phyloP scores from a whole-genome alignment of 2,113 vertebrate genomes.

The Lophius piscatorius region DNA sequence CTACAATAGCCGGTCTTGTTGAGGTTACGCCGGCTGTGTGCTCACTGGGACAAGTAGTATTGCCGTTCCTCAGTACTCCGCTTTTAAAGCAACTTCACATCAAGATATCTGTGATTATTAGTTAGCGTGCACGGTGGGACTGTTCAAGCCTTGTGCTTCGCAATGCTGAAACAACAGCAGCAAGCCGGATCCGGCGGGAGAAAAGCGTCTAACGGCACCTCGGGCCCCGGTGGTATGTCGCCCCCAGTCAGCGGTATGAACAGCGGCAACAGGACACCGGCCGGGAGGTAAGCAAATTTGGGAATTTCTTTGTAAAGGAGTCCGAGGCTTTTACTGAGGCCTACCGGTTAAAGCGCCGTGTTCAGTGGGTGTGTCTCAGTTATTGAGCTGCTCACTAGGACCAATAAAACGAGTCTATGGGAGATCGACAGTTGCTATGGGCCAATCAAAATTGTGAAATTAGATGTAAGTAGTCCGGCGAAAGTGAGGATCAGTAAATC shows the following conservation, averaged over 20 bases:
- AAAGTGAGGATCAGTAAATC: conserved; percentile 47
- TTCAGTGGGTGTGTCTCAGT: conserved; percentile 61
- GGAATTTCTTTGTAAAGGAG: conserved; percentile 47
- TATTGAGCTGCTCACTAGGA: background rate
- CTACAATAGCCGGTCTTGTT: conserved; percentile 54
- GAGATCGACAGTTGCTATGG: conserved; percentile 32
- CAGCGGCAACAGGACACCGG: conserved; percentile 72
- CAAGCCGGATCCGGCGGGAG: conserved; percentile 76
- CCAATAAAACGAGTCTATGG: conserved; percentile 46
- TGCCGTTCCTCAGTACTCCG: conserved; percentile 43
- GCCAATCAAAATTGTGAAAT: conserved; percentile 43
- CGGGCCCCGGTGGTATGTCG: conserved; percentile 73
- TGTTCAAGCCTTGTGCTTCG: conserved; percentile 63
- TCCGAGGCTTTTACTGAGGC: conserved; percentile 71
- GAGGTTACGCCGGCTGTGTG: conserved; percentile 62
- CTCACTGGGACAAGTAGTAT: conserved; percentile 34
- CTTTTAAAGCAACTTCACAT: conserved; percentile 30
- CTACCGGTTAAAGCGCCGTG: conserved; percentile 77
- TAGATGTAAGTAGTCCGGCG: conserved; percentile 19
- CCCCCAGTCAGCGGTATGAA: conserved; percentile 74
- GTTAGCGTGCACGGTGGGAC: conserved; percentile 42
- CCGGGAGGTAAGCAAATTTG: conserved; percentile 73
- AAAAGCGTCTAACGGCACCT: conserved; percentile 79
- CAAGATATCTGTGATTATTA: conserved; percentile 41
- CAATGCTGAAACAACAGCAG: conserved; percentile 82